Evolutionary conservation across 2,888 invertebrate genomes (phyloP).

Genomic region (Lochmaea capreae): DNA sequence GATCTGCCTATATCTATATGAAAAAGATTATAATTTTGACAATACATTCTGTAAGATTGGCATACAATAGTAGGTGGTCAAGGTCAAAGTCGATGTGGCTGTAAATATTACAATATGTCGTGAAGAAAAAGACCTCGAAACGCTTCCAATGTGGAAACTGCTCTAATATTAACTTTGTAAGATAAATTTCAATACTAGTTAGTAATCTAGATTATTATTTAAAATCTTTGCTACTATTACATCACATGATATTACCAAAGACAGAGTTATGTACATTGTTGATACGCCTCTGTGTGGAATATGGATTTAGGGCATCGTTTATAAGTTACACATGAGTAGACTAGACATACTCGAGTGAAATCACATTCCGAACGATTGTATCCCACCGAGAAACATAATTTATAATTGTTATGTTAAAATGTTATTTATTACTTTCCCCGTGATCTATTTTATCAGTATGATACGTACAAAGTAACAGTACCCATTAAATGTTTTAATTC

Average conservation of each 20-base stretch:
- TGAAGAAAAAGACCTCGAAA: no score
- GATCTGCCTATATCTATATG: no score
- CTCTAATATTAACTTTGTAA: no score
- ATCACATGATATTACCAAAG: neutral
- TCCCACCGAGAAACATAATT: constrained; percentile 17
- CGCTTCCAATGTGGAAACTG: no score
- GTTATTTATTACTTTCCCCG: constrained; percentile 25
- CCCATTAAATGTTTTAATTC: neutral
- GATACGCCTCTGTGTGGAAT: constrained; percentile 5
- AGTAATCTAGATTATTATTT: no score
- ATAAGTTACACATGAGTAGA: constrained; percentile 25
- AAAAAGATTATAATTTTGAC: no score
- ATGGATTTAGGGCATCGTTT: constrained; percentile 26
- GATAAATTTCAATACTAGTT: no score
- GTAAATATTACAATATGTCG: no score
- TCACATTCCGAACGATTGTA: constrained; percentile 28
- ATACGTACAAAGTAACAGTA: neutral
- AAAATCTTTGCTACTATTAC: neutral
- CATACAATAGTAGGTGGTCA: no score
- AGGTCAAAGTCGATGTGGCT: no score
- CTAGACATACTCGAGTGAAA: constrained; percentile 27
- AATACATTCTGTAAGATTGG: no score
- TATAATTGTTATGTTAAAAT: constrained; percentile 30
- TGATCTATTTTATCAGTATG: constrained; percentile 17
- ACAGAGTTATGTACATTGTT: neutral